Conservation (phyloP, 2,888 invertebrate genomes). For the Tetragonisca angustula region DNA sequence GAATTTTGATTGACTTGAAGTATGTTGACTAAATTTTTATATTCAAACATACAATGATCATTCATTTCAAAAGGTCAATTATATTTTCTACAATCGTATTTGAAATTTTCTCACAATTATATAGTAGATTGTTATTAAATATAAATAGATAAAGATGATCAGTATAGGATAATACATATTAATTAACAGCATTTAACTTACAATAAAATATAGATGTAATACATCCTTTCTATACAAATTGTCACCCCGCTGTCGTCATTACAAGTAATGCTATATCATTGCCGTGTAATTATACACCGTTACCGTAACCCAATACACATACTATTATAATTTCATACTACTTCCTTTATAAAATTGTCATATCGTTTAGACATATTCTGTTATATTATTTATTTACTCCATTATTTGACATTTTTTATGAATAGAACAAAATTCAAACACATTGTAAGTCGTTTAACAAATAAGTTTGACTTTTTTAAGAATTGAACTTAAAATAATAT, state of each 20-base stretch:
- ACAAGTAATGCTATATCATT: constrained; percentile 30
- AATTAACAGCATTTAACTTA: not conserved
- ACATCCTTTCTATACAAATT: not conserved
- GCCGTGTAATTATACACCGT: constrained; percentile 33
- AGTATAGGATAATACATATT: not conserved
- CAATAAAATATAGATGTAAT: not conserved
- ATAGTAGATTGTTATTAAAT: not conserved
- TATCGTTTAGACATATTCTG: not conserved
- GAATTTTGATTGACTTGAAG: too few relatives aligned
- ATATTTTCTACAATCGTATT: not conserved
- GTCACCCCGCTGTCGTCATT: constrained; percentile 1
- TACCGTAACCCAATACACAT: constrained; percentile 21
- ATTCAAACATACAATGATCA: too few relatives aligned
- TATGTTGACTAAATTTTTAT: too few relatives aligned
- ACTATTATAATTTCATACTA: constrained; percentile 42
- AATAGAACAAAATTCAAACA: not conserved
- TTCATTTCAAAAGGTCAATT: not conserved
- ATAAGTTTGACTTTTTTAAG: not conserved
- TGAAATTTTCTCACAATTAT: not conserved
- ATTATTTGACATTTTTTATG: not conserved
- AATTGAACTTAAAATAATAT: not conserved
- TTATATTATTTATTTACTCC: not conserved
- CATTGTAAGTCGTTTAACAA: not conserved
- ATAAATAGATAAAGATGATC: not conserved
- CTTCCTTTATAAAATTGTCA: not conserved